Base-by-base conservation (phyloP, 2,888 invertebrate species). In the Cancer borealis region DNA sequence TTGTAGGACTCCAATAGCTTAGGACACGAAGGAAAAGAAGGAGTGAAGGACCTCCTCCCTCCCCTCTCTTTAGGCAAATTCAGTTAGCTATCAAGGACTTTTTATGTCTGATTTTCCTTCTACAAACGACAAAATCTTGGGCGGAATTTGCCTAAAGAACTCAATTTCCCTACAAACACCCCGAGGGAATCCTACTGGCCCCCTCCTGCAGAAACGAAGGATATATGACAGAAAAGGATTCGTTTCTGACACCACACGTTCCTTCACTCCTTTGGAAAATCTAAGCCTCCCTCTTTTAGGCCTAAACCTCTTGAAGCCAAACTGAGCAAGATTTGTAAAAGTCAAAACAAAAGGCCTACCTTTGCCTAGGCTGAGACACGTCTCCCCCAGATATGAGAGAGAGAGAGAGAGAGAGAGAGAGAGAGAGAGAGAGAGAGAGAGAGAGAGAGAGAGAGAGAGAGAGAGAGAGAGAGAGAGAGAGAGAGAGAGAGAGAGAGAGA, bases 401-500 rank as follows among this genome's bases (percentile, higher is more conserved):
- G 79, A 30, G 79, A 79, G 79, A 79, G 79, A 79, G 30, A 30
- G 79, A 79, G 88, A 47, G 5, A 46, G 88, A 46, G 30, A 30
- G 21, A 88, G 46, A 88, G 88, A 88, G 88, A 46, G 88, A 46
- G 46, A 46, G 88, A 88, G 46, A 88, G 88, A 46, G 46, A 88
- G 88, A 46, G 88, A 88, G 88, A 46, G 88, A 88, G 46, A 88
- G 88, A 87, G 88, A 88, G 88, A 46, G 88, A 88, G 88, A 88
- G 45, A 88, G 45, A 46, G 88, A 88, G 88, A 46, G 46, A 88
- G 17, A 46, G 30, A 79, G 10, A 26, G 73, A 26, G 14, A 21
- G 66, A 21, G 21, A 21, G 66, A 66, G 66, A 66, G 66, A 66
- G 66, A 21, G 21, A 66, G 21, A 21, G 66, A 66, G 46, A 26